Evolutionary conservation across 1,140 invertebrate species (phyloP), one percentile per base, ranked within the genome.

Genomic region (Aphelenchoides besseyi): DNA sequence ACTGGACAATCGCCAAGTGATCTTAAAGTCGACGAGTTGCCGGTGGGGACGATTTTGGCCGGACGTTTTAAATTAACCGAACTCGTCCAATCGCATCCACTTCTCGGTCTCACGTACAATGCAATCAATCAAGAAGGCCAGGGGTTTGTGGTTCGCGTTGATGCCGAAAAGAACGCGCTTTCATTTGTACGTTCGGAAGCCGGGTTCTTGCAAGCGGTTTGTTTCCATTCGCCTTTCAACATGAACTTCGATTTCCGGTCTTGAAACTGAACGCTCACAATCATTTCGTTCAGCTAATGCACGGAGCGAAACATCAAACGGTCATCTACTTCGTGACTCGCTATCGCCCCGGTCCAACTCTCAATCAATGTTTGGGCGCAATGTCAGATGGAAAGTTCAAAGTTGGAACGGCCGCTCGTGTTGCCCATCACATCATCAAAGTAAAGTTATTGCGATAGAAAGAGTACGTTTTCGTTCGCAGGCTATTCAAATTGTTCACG

Each of bases 151-250:
- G 59, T 73, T 8, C 70, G 71, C 23, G 41, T 73, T 18, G 72
- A 73, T 37, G 59, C 54, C 12, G 72, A 73, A 54, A 55, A 3
- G 26, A 75, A 75, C 55, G n/a, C 71, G 37, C 61, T 73, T 29
- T 73, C 72, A 18, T 75, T 73, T 28, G 72, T 73, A 12, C 74
- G 72, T 12, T 76, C 72, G 5, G 72, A 73, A 36, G 72, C 73
- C 0, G 72, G 72, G 2, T 73, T 73, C 41, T 57, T 73, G 32
- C 75, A 73, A n/a, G 72, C 72, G 3, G 73, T 70, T 18, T 28
- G 63, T 69, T 1, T 41, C 18, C 18, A 2, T 67, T 29, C 29
- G 1, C 1, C 23, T 23, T 1, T 67, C 52, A 1, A 29, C 3
- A 66, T 59, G 8, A 8, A 59, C 62, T 64, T 5, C 12, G 16